Evolutionary conservation across 2,113 vertebrate genomes (phyloP), one percentile per base, ranked within the genome.

Genomic region (Kryptolebias marmoratus): DNA sequence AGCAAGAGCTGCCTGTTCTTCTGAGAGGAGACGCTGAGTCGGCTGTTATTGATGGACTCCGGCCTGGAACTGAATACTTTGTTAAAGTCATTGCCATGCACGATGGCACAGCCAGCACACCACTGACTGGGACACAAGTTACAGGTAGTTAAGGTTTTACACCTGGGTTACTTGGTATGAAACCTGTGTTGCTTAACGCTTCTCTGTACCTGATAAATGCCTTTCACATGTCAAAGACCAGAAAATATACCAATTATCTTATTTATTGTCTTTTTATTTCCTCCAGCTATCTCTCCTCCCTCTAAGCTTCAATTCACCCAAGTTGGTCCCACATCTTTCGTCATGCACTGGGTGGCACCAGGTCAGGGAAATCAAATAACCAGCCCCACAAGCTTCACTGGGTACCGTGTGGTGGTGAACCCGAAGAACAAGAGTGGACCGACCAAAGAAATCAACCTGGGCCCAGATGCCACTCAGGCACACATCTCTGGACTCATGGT

Each of bases 41-140:
- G 14, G 92, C 97, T 56, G 84, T 95, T 71, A 94, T 99, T 88
- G 90, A 94, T 68, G 95, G 95, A 82, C 96, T 99, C 91, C 95
- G 95, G 77, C 97, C 97, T 0, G 98, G 97, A 88, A 97, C 96
- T 64, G 97, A 99, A 87, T 99, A 99, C 93, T 98, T 96, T 42
- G 95, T 99, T 88, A 96, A 94, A 93, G 96, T 99, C 90, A 95
- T 98, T 83, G 97, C 97, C 88, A 88, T 98, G 88, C 95, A 98
- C 50, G 94, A 94, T 85, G 95, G 92, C 86, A 96, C 95, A 66
- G 94, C 95, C 90, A 99, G 97, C 93, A 94, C 94, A 52, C 95
- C 96, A 39, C 92, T 99, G 88, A 93, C 95, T 73, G 97, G 95
- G 86, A 95, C 92, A 74, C 97, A 99, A 93, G 95, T 94, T 84